Evolutionary conservation across 2,797 vertebrate genomes (phyloP).

Genomic region (Otolemur crassicaudatus): DNA sequence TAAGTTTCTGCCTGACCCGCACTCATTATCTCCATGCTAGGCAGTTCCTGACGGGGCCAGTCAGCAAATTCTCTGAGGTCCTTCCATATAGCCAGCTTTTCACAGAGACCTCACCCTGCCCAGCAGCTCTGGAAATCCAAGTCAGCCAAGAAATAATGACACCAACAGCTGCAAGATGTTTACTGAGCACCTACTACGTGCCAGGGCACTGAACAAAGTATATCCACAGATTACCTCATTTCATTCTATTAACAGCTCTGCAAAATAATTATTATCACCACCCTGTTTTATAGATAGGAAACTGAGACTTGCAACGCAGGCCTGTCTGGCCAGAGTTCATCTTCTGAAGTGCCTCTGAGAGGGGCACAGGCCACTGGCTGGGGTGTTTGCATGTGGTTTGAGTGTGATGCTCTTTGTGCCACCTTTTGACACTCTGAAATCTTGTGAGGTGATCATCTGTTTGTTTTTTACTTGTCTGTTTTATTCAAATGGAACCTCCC

Average conservation of each 20-base stretch:
- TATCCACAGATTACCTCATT: fast-evolving
- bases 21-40: neutral
- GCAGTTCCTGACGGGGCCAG: neutral
- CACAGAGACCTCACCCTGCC: neutral
- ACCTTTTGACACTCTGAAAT: no score
- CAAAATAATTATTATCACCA: neutral
- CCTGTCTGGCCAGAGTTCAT: neutral
- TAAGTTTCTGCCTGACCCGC: neutral
- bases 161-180: neutral
- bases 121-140: neutral
- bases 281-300: neutral
- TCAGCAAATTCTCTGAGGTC: neutral
- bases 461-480: neutral
- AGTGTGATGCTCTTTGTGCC: fast-evolving
- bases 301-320: neutral
- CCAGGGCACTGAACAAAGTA: neutral
- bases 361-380: neutral
- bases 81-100: neutral
- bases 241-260: neutral
- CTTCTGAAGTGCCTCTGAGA: neutral
- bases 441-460: neutral
- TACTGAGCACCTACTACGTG: neutral
- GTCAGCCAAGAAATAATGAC: fast-evolving
- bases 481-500: neutral
- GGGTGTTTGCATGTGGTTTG: fast-evolving